Evolutionary conservation across 92 coral and sea anemone genomes (phyloP).

Genomic region (Porites lobata): DNA sequence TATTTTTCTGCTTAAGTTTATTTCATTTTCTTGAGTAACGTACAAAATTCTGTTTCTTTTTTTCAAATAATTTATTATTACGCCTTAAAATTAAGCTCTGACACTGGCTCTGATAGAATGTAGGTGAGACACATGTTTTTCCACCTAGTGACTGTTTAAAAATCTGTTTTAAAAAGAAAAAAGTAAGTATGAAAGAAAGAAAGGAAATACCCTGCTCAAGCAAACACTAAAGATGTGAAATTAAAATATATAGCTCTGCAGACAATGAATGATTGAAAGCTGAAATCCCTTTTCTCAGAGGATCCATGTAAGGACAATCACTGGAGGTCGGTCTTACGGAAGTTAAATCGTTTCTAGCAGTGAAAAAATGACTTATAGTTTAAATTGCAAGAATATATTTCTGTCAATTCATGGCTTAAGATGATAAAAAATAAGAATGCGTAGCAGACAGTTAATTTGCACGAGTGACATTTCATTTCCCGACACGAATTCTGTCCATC

Average conservation of each 20-base stretch:
- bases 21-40: neutral
- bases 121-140: too few species aligned
- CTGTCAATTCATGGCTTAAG: neutral
- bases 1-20: too few species aligned
- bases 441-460: neutral
- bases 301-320: neutral
- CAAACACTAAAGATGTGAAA: neutral
- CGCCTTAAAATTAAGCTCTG: neutral
- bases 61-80: too few species aligned
- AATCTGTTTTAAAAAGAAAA: neutral
- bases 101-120: too few species aligned
- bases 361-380: neutral
- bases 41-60: neutral
- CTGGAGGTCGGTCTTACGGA: neutral
- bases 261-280: too few species aligned
- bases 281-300: neutral
- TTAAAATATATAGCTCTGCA: neutral
- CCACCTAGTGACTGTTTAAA: neutral
- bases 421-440: neutral
- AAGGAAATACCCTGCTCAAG: too few species aligned
- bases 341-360: neutral
- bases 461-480: conserved; percentile 14
- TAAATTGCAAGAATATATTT: neutral
- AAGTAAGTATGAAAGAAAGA: neutral
- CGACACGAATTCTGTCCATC: conserved; percentile 8